Conservation (phyloP, 2,113 vertebrate species). For the Gnathonemus echidnorhynchus region DNA sequence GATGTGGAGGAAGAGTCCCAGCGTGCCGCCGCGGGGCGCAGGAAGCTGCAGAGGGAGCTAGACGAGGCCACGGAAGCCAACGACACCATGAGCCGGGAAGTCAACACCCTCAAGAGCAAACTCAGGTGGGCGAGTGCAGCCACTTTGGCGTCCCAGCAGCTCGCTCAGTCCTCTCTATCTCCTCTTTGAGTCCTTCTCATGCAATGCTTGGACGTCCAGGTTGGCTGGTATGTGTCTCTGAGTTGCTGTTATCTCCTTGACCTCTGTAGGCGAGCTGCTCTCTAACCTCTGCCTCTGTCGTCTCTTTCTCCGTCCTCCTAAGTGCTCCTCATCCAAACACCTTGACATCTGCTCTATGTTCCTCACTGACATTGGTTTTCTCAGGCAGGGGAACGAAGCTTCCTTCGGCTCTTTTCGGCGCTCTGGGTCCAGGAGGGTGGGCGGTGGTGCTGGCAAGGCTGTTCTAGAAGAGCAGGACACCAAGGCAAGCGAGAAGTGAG, state of each 20-base stretch:
- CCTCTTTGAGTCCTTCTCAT: not conserved
- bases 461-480: not conserved
- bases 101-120: conserved; percentile 71
- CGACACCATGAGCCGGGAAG: conserved; percentile 68
- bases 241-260: not conserved
- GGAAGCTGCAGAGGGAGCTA: conserved; percentile 91
- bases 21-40: conserved; percentile 73
- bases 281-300: not conserved
- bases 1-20: conserved; percentile 89
- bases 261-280: not conserved
- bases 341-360: not conserved
- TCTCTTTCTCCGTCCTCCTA: not conserved
- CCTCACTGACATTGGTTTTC: not conserved
- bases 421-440: conserved; percentile 49
- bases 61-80: conserved; percentile 82
- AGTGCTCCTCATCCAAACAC: not conserved
- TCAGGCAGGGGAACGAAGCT: conserved; percentile 67
- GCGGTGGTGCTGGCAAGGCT: not conserved
- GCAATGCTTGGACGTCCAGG: not conserved
- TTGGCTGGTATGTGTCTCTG: not conserved
- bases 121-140: conserved; percentile 61
- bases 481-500: not conserved
- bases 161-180: not conserved
- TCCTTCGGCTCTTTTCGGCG: conserved; percentile 61
- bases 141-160: not conserved